Conservation (phyloP, 2,888 invertebrate genomes). For the Melieria omissa region DNA sequence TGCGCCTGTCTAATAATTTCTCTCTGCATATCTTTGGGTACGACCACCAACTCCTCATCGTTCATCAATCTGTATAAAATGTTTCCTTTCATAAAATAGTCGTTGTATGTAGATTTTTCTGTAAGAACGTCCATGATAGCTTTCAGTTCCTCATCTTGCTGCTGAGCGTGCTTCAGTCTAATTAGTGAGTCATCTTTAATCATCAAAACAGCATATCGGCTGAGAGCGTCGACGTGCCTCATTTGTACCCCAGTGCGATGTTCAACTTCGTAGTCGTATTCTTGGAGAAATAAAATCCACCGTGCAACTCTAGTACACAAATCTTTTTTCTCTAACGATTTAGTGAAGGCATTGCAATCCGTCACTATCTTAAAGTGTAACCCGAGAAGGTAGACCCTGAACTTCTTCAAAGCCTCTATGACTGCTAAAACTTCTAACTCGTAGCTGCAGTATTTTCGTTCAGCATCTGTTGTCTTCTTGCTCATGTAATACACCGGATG, state of each 20-base stretch:
- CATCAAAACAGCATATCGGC: constrained; percentile 2
- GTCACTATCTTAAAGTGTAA: constrained; percentile 34
- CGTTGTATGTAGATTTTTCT: constrained; percentile 15
- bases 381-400: constrained; percentile 45
- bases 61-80: constrained; percentile 38
- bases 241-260: constrained; percentile 42
- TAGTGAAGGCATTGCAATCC: constrained; percentile 38
- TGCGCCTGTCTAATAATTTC: constrained; percentile 41
- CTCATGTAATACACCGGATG: constrained; percentile 43
- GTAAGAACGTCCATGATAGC: constrained; percentile 37
- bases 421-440: constrained; percentile 48
- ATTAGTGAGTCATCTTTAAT: not conserved
- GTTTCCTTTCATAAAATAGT: constrained; percentile 29
- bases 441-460: constrained; percentile 42
- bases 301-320: constrained; percentile 41
- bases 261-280: constrained; percentile 45
- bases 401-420: constrained; percentile 46
- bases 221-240: constrained; percentile 39
- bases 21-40: constrained; percentile 29
- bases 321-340: constrained; percentile 39
- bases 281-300: constrained; percentile 42
- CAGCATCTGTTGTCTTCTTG: constrained; percentile 36
- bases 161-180: constrained; percentile 6
- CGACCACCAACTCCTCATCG: constrained; percentile 34
- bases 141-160: constrained; percentile 23